Base-by-base conservation (phyloP, 1,140 invertebrate genomes). In the Myzus persicae region DNA sequence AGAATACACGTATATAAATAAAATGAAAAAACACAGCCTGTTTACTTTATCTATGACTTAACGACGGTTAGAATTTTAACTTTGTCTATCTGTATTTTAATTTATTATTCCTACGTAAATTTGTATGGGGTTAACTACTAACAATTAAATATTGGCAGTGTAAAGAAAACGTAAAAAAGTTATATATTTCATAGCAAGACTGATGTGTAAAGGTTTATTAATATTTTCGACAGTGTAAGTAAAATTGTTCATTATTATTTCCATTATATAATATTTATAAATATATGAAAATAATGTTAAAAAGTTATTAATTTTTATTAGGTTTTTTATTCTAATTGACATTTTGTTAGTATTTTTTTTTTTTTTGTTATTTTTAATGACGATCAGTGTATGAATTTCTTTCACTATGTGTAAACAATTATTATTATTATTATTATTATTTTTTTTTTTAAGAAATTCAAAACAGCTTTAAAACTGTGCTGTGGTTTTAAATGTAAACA, bases 121-220 rank as follows among this genome's bases (percentile, higher is more conserved):
- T 92, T 92, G 91, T 92, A 92, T 48, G 59, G 67, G 88, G 88
- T 89, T 89, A 38, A n/a, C 44, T 87, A 46, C 38, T 89, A 89
- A 89, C 46, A 89, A 89, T 54, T 89, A 24, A 89, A 89, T 54
- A 38, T 89, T 38, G 88, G 88, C 88, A 89, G 88, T 89, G 88
- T 89, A 89, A 89, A 89, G 88, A 89, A 89, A 89, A 54, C 46
- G 46, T 54, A 89, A 40, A 54, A 51, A 91, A 91, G 18, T 91
- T 92, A 92, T 89, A 92, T 81, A 92, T 46, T 81, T 92, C 91
- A 92, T 92, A 81, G 59, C 91, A 92, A 92, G 91, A 92, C 91
- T 92, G 91, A 92, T 92, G 91, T 92, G 91, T 92, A 92, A 92
- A 81, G 59, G 76, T 46, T 82, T 48, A 81, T 92, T 82, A 36